A percentile compares a stretch with the other conserved stretches of the same genome.
These are phyloP conservation scores for Ceriagrion tenellum DNA, from an alignment of 2,888 invertebrate species.

Conservation along the genomic window DNA sequence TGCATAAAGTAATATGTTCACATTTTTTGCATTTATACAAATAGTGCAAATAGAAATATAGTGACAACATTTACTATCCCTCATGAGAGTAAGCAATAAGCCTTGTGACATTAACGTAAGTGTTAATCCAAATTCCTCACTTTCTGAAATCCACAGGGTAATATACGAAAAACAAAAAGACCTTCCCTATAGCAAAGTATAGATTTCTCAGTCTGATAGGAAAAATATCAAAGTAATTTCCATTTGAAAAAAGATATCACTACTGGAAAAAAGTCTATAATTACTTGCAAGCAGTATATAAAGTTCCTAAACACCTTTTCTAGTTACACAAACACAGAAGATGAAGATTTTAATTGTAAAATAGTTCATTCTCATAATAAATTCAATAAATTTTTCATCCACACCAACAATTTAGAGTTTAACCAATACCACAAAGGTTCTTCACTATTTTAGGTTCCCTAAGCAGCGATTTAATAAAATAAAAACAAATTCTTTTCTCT, in stretches of 20 bases:
- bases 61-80: slow-evolving; percentile 40
- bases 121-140: slow-evolving; percentile 12
- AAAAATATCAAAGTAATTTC: slow-evolving; percentile 43
- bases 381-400: slow-evolving; percentile 24
- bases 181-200: not conserved
- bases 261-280: slow-evolving; percentile 31
- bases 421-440: slow-evolving; percentile 43
- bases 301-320: slow-evolving; percentile 45
- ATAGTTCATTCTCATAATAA: slow-evolving; percentile 35
- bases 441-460: slow-evolving; percentile 14
- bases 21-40: slow-evolving; percentile 38
- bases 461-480: slow-evolving; percentile 30
- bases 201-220: slow-evolving; percentile 32
- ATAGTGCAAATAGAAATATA: slow-evolving; percentile 30
- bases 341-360: slow-evolving; percentile 44
- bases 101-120: slow-evolving; percentile 8
- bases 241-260: slow-evolving; percentile 24
- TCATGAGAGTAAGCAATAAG: slow-evolving; percentile 31
- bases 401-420: slow-evolving; percentile 38
- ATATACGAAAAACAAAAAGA: not conserved
- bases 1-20: slow-evolving; percentile 19
- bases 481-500: slow-evolving; percentile 23
- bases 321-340: slow-evolving; percentile 11
- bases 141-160: not conserved
- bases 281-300: slow-evolving; percentile 46